phyloP scores from a whole-genome alignment of 2,113 vertebrate genomes.

The Phalacrocorax aristotelis region DNA sequence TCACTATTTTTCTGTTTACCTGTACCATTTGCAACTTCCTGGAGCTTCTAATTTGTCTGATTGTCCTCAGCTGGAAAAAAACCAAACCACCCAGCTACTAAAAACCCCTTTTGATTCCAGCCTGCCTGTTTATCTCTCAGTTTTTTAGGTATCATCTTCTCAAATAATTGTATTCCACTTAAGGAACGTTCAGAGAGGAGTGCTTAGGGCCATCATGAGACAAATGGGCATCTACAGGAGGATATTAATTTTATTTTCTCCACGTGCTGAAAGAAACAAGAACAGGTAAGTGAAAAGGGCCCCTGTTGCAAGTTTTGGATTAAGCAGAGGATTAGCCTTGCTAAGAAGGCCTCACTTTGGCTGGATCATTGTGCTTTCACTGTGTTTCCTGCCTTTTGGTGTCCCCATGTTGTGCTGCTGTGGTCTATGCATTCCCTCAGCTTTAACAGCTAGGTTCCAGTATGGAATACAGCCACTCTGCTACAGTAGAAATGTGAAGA shows the following conservation, averaged over 20 bases:
- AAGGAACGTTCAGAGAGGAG: not conserved
- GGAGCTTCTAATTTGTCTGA: constrained; percentile 9
- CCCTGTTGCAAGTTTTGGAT: not conserved
- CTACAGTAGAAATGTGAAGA: not conserved
- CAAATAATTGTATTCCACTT: not conserved
- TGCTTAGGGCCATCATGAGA: not conserved
- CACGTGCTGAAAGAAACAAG: not conserved
- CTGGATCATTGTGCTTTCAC: too few species aligned
- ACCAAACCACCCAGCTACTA: not conserved
- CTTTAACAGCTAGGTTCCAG: not conserved
- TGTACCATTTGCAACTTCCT: not conserved
- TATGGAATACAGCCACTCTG: not conserved
- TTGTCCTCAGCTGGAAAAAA: constrained; percentile 12
- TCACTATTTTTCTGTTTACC: constrained; percentile 1
- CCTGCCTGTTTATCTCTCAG: not conserved
- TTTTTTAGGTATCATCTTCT: not conserved
- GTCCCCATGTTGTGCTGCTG: not conserved
- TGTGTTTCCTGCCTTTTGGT: rapidly evolving
- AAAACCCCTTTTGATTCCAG: not conserved
- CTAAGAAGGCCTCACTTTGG: not conserved
- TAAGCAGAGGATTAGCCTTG: not conserved
- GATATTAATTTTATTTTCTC: not conserved
- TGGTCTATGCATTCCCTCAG: rapidly evolving
- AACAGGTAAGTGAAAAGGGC: not conserved
- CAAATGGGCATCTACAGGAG: not conserved